A percentile compares a stretch with the other conserved stretches of the same genome.
These are phyloP conservation scores for Spongia lamella DNA, from an alignment of 37 sponge, comb jelly and placozoan species.

Conservation along the genomic window DNA sequence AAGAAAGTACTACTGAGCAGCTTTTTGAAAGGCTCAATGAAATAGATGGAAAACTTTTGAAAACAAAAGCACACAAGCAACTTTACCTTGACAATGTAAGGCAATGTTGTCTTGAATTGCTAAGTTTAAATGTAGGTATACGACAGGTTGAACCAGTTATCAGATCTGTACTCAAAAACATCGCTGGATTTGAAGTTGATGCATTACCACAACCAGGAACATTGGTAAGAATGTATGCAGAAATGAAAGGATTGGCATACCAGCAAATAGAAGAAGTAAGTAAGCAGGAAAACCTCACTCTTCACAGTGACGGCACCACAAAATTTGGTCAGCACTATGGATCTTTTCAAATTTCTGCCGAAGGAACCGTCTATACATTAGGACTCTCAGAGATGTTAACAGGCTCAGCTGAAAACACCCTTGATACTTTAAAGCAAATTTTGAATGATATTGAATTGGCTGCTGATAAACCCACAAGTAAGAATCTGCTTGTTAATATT, in stretches of 20 bases:
- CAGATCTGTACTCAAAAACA: neutral
- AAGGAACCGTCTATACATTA: slow-evolving; percentile 13
- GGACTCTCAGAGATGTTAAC: slow-evolving; percentile 34
- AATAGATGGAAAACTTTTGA: too few species aligned
- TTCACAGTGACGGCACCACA: too few species aligned
- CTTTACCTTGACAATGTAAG: neutral
- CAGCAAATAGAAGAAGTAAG: neutral
- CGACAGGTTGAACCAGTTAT: neutral
- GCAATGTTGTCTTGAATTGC: too few species aligned
- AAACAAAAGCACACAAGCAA: too few species aligned
- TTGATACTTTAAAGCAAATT: slow-evolving; percentile 30
- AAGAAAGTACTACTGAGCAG: too few species aligned
- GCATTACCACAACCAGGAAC: neutral
- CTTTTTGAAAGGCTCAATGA: too few species aligned
- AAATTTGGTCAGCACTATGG: slow-evolving; percentile 46
- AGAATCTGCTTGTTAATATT: neutral
- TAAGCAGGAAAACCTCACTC: neutral
- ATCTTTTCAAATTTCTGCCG: slow-evolving; percentile 40
- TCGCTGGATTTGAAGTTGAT: neutral
- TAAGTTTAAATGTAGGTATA: neutral
- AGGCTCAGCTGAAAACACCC: slow-evolving; percentile 27
- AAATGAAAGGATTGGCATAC: slow-evolving; percentile 1
- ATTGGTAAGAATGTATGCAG: neutral
- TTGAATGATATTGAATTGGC: slow-evolving; percentile 9
- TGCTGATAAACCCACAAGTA: neutral